Base-by-base conservation (phyloP, 2,113 vertebrate genomes). In the Caloenas nicobarica region DNA sequence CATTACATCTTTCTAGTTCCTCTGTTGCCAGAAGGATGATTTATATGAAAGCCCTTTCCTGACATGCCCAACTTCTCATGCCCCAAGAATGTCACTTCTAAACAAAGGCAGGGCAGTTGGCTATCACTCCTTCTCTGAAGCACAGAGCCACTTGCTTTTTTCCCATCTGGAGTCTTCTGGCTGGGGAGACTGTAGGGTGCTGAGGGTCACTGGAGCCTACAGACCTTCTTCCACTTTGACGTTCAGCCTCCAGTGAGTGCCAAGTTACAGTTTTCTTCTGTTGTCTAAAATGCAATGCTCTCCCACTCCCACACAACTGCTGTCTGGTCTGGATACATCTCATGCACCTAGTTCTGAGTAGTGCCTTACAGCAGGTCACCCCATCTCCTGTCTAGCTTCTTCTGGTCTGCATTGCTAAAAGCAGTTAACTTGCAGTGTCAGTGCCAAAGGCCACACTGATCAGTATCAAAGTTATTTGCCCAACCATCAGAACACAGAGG, bases 41-140 rank as follows among this genome's bases (percentile, higher is more conserved):
- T 96, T 95, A 81, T 64, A 89, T 1, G 38, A 96, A 93, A 95
- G 54, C 6, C 69, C 73, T 95, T 91, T 95, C 82, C 94, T 95
- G 91, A 95, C 73, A 82, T 73, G 38, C 61, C 66, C 26, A 91
- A 23, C 26, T 82, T 82, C 80, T 88, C 86, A 91, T 82, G 73
- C 60, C 71, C 81, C 23, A 88, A 92, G 70, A 96, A 94, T 65
- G 78, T 31, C 66, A 78, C 36, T 74, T 86, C 70, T 65, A 82
- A 91, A 88, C 54, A 88, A 80, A 42, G 68, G 72, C 89, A 82
- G 36, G 66, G 54, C 66, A 95, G 46, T 51, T 74, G 69, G 33
- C n/a, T 71, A 68, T 42, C 28, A 56, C 13, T 83, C 24, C 48
- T 40, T 28, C 70, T 66, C 90, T 79, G 66, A 97, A 86, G 60